Conservation (phyloP, 2,888 invertebrate species). For the Dascillus cervinus region DNA sequence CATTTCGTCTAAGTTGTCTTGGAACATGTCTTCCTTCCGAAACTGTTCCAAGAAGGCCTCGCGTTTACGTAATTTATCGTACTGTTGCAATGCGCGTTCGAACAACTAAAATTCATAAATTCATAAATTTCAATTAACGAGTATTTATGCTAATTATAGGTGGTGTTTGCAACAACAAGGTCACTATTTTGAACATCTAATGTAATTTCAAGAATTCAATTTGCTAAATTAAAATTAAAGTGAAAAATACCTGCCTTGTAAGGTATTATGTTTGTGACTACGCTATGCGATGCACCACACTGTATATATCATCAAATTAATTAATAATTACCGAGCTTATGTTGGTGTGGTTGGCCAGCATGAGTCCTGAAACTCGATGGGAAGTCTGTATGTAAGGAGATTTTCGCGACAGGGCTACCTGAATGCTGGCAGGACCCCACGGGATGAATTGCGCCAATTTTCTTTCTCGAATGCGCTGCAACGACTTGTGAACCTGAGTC, state of each 20-base stretch:
- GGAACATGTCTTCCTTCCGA: conserved; percentile 89
- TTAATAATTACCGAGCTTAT: conserved; percentile 79
- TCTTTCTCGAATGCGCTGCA: conserved; percentile 89
- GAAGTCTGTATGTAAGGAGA: conserved; percentile 93
- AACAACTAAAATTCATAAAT: conserved; percentile 61
- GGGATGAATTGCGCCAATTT: conserved; percentile 94
- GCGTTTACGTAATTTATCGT: conserved; percentile 88
- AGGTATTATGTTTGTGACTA: too few relatives aligned
- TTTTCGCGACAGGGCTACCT: conserved; percentile 90
- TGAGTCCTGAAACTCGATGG: conserved; percentile 92
- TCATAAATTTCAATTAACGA: too few relatives aligned
- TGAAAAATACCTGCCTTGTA: too few relatives aligned
- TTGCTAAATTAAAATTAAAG: too few relatives aligned
- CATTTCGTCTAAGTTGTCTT: conserved; percentile 83
- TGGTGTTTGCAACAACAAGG: too few relatives aligned
- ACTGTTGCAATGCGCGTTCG: conserved; percentile 84
- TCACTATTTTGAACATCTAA: too few relatives aligned
- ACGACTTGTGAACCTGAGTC: conserved; percentile 93
- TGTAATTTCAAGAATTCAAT: too few relatives aligned
- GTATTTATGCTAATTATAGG: too few relatives aligned
- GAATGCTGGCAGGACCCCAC: conserved; percentile 96
- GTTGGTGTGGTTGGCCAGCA: conserved; percentile 98
- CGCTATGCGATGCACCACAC: too few relatives aligned
- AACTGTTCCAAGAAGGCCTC: conserved; percentile 98
- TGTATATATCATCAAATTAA: conserved; percentile 1